Base-by-base conservation (phyloP, 2,888 invertebrate species). In the Eupsilia transversa region DNA sequence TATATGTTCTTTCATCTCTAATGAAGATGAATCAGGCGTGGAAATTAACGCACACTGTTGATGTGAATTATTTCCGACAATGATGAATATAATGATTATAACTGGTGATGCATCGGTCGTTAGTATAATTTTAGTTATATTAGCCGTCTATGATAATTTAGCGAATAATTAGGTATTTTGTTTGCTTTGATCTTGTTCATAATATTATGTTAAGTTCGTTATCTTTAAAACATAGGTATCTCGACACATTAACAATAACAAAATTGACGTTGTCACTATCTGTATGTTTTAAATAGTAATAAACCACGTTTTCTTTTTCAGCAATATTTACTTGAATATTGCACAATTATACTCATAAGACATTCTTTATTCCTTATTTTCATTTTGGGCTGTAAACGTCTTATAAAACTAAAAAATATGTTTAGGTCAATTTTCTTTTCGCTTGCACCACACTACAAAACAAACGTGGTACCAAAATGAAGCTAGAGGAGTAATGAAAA, bases 401-500 rank as follows among this genome's bases (percentile, higher is more conserved):
- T 38, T 38, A 17, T 30, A 30, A 38, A 52, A 64, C 10, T 46
- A 9, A 9, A 12, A 6, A 23, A 4, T 23, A 38, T 17, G 41
- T 14, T 66, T 43, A 0, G 4, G 10, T 23, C 0, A 7, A 1
- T 52, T 72, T 30, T 70, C 83, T 82, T 77, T 38, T 86, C 49
- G 84, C 87, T 91, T 91, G 81, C 38, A 74, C 88, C 89, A 83
- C 68, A 69, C 82, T 69, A 84, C 88, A 90, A 92, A 91, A 91
- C 90, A 93, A 93, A 93, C 90, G 89, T 87, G 89, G 83, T 85
- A 89, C 91, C 89, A 85, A 92, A 93, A 92, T 90, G 91, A 88
- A 91, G 83, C 88, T 80, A 84, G 84, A 83, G 87, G 79, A 89
- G 91, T 91, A 93, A 93, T 92, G 92, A 93, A 92, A 93, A 90